Base-by-base conservation (phyloP, 2,888 invertebrate species). In the Acleris cristana region DNA sequence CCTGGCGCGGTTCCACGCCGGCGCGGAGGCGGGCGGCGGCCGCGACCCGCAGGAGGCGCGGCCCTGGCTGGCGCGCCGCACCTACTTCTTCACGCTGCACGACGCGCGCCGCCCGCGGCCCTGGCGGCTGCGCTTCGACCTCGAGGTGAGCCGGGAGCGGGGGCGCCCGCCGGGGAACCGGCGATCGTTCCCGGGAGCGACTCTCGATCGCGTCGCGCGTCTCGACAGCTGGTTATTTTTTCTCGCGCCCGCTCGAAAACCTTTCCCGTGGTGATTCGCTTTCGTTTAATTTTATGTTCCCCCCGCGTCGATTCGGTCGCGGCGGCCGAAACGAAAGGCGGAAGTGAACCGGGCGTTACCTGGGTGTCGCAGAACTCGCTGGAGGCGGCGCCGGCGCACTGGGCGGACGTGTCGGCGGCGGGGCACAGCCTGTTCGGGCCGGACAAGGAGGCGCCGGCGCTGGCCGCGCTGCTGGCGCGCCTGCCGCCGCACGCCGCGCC, bases 401-500 rank as follows among this genome's bases (percentile, higher is more conserved):
- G 75, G 71, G 82, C 94, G 75, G 93, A 94, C 70, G 77, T 95
- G 72, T 95, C 95, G 65, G 84, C 95, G 71, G 94, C 93, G 44
- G 95, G 94, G 0, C 95, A 96, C 83, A 80, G 79, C 48, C 74
- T 79, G 79, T 71, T 93, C 94, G 83, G 95, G 93, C 94, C 48
- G 85, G 86, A 90, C 68, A 92, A 94, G 81, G 87, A 86, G 58
- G 91, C 94, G 10, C 77, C 48, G 78, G 91, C 70, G 89, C 96
- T 77, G 87, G 90, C 68, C 80, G 87, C 56, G 49, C 93, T 96
- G 72, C 84, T 95, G 71, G 79, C 79, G 16, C 90, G 94, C 75
- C 94, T 96, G 80, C 96, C 96, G 45, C 52, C 62, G 45, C 66
- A 66, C 52, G 77, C 88, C 1, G 95, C 95, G 95, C 93, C 94